Evolutionary conservation across 37 sponge, comb jelly and placozoan species (phyloP).

Genomic region (Halisarca cf. caerulea): DNA sequence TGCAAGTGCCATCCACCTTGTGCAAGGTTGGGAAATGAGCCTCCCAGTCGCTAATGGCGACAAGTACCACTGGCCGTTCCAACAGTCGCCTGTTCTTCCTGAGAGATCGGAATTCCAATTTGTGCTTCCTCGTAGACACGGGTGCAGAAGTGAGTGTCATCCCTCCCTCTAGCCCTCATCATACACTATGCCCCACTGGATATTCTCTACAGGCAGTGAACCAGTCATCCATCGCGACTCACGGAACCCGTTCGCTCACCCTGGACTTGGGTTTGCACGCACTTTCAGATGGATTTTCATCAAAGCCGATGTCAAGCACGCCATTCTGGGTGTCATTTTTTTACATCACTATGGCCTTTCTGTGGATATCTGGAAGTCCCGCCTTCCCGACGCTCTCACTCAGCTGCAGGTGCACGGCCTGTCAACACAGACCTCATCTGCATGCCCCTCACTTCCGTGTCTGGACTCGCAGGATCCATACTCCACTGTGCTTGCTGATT

Average conservation of each 20-base stretch:
- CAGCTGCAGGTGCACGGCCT: conserved; percentile 42
- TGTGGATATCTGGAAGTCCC: conserved; percentile 52
- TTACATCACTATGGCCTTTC: conserved; percentile 52
- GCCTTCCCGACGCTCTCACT: conserved; percentile 31
- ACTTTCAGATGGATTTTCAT: conserved; percentile 69
- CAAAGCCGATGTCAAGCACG: conserved; percentile 63
- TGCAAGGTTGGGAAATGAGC: background rate
- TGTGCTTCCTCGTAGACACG: background rate
- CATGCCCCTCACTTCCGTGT: conserved; percentile 32
- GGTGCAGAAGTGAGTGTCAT: background rate
- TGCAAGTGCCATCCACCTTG: conserved; percentile 1
- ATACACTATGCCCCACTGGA: background rate
- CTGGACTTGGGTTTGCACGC: conserved; percentile 48
- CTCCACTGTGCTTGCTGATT: conserved; percentile 44
- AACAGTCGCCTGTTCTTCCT: background rate
- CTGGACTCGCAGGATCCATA: conserved; percentile 41
- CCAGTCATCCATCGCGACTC: background rate
- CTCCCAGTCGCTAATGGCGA: background rate
- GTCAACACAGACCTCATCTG: background rate
- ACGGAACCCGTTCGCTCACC: too few species aligned
- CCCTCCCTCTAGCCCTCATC: too few species aligned
- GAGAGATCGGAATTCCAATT: background rate
- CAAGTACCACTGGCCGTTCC: conserved; percentile 5
- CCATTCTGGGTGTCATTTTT: conserved; percentile 73
- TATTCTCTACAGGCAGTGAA: background rate